Conservation (phyloP, 2,888 invertebrate species). For the Abrostola triplasia region DNA sequence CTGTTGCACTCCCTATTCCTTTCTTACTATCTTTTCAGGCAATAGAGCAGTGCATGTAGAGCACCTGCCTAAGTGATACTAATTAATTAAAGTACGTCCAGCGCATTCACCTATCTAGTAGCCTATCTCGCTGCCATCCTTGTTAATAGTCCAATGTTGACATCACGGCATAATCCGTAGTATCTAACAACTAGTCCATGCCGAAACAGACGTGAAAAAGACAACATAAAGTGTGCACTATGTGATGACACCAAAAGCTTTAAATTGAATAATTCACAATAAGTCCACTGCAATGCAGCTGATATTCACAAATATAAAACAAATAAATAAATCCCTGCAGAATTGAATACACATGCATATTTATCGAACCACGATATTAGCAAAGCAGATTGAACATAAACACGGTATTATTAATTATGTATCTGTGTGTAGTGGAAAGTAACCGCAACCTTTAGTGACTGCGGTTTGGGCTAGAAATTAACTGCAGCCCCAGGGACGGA, state of each 20-base stretch:
- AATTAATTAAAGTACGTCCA: too few relatives aligned
- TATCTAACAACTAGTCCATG: too few relatives aligned
- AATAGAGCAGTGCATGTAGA: too few relatives aligned
- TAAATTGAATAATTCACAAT: background rate
- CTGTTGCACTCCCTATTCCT: too few relatives aligned
- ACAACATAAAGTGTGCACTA: too few relatives aligned
- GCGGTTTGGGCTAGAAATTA: slow-evolving; percentile 8
- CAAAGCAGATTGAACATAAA: slow-evolving; percentile 22
- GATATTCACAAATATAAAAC: slow-evolving; percentile 1
- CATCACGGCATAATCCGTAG: too few relatives aligned
- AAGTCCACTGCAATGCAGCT: background rate
- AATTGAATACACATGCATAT: background rate
- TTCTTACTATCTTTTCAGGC: too few relatives aligned
- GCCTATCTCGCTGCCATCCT: too few relatives aligned
- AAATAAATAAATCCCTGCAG: slow-evolving; percentile 5
- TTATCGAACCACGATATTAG: slow-evolving; percentile 17
- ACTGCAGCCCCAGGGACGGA: slow-evolving; percentile 7
- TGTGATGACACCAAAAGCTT: background rate
- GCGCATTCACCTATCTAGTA: too few relatives aligned
- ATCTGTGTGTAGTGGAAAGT: slow-evolving; percentile 9
- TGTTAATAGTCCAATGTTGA: too few relatives aligned
- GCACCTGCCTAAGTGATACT: too few relatives aligned
- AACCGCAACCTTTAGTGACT: slow-evolving; percentile 19
- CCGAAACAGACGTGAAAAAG: too few relatives aligned
- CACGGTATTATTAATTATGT: slow-evolving; percentile 21